Evolutionary conservation across 2,888 invertebrate species (phyloP).

Genomic region (Andrena bicolor): DNA sequence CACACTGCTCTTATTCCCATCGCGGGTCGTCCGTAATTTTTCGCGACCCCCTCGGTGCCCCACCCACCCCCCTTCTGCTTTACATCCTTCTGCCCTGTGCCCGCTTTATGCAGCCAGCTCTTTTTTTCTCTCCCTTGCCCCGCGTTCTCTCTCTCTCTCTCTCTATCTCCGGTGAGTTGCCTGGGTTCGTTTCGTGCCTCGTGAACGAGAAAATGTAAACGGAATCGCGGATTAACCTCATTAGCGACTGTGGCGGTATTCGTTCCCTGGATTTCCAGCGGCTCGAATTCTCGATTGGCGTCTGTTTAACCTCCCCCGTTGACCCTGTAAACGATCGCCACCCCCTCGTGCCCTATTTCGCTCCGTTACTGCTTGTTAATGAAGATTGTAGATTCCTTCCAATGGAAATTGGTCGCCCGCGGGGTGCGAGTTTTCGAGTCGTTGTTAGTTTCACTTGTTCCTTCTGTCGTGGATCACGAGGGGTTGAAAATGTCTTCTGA

Average conservation of each 20-base stretch:
- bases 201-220: constrained; percentile 67
- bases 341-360: constrained; percentile 39
- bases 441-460: constrained; percentile 8
- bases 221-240: constrained; percentile 66
- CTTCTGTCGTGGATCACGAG: not conserved
- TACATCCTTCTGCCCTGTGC: constrained; percentile 6
- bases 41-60: constrained; percentile 36
- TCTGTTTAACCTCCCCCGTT: constrained; percentile 29
- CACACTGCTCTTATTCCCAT: constrained; percentile 70
- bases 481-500: too few species aligned
- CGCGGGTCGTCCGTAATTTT: constrained; percentile 59
- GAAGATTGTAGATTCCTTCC: not conserved
- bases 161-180: constrained; percentile 28
- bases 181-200: constrained; percentile 59
- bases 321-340: constrained; percentile 47
- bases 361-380: not conserved
- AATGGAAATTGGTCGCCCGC: not conserved
- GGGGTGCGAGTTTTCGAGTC: not conserved
- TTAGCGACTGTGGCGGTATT: constrained; percentile 57
- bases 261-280: constrained; percentile 50
- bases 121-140: constrained; percentile 2
- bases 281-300: constrained; percentile 55
- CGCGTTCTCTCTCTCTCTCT: too few species aligned
- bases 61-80: constrained; percentile 23
- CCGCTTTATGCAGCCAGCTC: constrained; percentile 44